Evolutionary conservation across 2,797 vertebrate genomes (phyloP), one percentile per base, ranked within the genome.

Genomic region (Fistularia commersonii): DNA sequence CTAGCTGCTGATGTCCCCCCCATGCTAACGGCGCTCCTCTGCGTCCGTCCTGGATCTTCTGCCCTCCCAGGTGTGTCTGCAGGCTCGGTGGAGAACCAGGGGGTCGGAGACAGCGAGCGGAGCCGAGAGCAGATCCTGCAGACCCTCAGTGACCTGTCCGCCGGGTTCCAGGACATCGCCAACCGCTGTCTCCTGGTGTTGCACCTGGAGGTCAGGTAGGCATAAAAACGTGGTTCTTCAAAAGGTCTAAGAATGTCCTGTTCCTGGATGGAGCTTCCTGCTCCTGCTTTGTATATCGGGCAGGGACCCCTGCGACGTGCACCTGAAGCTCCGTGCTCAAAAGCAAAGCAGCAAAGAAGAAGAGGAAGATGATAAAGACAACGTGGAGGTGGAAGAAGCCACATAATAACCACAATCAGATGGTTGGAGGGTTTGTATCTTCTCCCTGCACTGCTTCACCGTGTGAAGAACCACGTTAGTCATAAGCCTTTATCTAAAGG

Each of bases 181-280:
- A 93, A 98, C 67, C 93, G 95, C 74, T 98, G 96, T 82, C 87
- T 99, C 61, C 90, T 99, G 32, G 94, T 92, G 6, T 83, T 99
- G 31, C 96, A 99, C 75, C 75, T 99, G 88, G 97, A 99, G 87
- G 94, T 98, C 88, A 96, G 97, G 97, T 99, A 90, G 8, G 76
- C 9, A 41, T 0, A 6, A 79, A 47, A 23, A 42, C 11, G 32
- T 7, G 5, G 7, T 8, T 12, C 6, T 23, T 2, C 2, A 23
- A 23, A 23, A 23, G 23, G 23, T 23, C 23, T 23, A 23, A 23
- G 23, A 23, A 23, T 23, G 23, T 23, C 23, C 23, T 2, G 23
- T 2, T 23, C 23, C 23, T 2, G 23, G 23, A 23, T 23, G 23
- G 23, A 23, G 23, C 55, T 54, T 55, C 54, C 63, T 12, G 36